Conservation (phyloP, 2,888 invertebrate species). For the Crossocerus cetratus region DNA sequence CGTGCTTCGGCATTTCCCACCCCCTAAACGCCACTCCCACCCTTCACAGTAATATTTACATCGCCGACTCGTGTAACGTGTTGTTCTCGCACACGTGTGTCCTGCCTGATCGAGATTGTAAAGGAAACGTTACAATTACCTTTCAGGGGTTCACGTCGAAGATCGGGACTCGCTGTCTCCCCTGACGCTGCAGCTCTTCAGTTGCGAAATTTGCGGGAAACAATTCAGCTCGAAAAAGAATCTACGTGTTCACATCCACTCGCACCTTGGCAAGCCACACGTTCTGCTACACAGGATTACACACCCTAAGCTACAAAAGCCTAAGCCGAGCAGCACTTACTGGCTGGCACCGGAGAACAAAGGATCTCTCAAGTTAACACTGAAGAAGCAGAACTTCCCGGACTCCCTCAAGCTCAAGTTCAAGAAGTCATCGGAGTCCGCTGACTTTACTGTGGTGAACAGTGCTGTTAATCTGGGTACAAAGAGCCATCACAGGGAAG, state of each 20-base stretch:
- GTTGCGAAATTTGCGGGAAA: constrained; percentile 71
- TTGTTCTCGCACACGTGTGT: background rate
- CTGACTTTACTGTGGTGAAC: constrained; percentile 71
- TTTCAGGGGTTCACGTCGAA: constrained; percentile 61
- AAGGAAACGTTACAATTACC: constrained; percentile 20
- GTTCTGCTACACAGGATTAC: constrained; percentile 70
- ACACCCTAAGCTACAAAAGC: constrained; percentile 61
- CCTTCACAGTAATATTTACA: too few relatives aligned
- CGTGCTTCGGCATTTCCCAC: background rate
- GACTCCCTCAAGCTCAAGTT: constrained; percentile 69
- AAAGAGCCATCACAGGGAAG: constrained; percentile 52
- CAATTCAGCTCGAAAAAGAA: constrained; percentile 69
- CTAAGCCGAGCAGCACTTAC: constrained; percentile 61
- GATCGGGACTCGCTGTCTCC: constrained; percentile 45
- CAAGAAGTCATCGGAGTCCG: constrained; percentile 69
- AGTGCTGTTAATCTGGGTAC: constrained; percentile 58
- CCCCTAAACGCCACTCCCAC: too few relatives aligned
- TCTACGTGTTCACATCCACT: constrained; percentile 65
- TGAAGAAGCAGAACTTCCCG: constrained; percentile 67
- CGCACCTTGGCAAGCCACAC: constrained; percentile 69
- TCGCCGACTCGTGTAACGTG: background rate
- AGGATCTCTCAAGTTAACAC: constrained; percentile 70
- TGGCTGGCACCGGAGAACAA: constrained; percentile 69
- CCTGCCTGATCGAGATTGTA: constrained; percentile 7
- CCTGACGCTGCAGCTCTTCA: constrained; percentile 29